These are phyloP conservation scores for Epirrhoe tristata DNA, from an alignment of 2,888 invertebrate genomes.

Conservation along the genomic window DNA sequence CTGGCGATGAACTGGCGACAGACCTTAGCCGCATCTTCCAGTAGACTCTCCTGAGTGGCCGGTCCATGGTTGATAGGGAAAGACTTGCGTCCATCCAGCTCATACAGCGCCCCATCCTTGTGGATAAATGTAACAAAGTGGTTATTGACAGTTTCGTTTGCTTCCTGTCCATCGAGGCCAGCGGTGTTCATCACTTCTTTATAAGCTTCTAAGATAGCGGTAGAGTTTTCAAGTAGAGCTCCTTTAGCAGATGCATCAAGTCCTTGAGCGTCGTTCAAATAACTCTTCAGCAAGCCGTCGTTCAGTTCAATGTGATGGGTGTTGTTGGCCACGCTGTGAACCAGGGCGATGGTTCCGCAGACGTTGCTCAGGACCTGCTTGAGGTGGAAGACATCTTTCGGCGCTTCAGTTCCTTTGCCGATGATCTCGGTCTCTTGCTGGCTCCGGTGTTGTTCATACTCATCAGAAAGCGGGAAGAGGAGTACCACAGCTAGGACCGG, in stretches of 20 bases:
- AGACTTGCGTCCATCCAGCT: slow-evolving; percentile 88
- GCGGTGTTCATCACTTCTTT: slow-evolving; percentile 92
- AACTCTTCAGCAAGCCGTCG: slow-evolving; percentile 90
- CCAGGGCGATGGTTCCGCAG: slow-evolving; percentile 97
- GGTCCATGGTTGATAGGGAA: slow-evolving; percentile 93
- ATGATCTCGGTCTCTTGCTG: slow-evolving; percentile 87
- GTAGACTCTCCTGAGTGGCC: slow-evolving; percentile 89
- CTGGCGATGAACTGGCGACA: slow-evolving; percentile 93
- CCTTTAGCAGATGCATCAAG: slow-evolving; percentile 91
- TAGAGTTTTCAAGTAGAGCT: slow-evolving; percentile 88
- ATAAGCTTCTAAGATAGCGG: slow-evolving; percentile 91
- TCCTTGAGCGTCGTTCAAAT: slow-evolving; percentile 88
- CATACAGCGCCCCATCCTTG: slow-evolving; percentile 91
- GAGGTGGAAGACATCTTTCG: slow-evolving; percentile 91
- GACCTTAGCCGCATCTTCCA: slow-evolving; percentile 93
- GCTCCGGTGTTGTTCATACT: slow-evolving; percentile 88
- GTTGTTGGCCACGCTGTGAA: slow-evolving; percentile 97
- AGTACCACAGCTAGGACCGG: slow-evolving; percentile 95
- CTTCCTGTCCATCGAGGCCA: slow-evolving; percentile 89
- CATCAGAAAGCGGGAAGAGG: slow-evolving; percentile 93
- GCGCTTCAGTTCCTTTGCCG: slow-evolving; percentile 82
- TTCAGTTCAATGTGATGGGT: slow-evolving; percentile 87
- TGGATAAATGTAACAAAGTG: slow-evolving; percentile 96
- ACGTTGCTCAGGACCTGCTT: slow-evolving; percentile 96
- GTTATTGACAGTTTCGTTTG: slow-evolving; percentile 89